Conservation (phyloP, 2,113 vertebrate genomes). For the Nibea coibor region DNA sequence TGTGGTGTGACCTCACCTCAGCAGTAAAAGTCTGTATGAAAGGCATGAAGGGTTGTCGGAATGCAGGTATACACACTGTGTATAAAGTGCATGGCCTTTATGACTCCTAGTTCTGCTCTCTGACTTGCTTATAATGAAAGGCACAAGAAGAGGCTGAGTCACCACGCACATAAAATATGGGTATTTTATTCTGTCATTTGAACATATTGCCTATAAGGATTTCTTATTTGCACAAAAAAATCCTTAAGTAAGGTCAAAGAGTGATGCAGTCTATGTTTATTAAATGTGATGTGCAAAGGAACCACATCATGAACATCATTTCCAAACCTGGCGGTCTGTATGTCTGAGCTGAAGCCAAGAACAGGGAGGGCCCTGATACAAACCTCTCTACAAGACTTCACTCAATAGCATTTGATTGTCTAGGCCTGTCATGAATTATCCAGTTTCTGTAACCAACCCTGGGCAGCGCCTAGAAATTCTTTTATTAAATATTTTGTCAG, state of each 20-base stretch:
- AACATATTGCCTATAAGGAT: background rate
- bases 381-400: too few species aligned
- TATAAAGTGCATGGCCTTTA: background rate
- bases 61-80: background rate
- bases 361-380: background rate
- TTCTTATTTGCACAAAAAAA: background rate
- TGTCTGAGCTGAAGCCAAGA: too few species aligned
- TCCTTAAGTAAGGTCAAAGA: background rate
- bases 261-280: too few species aligned
- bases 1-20: slow-evolving; percentile 10
- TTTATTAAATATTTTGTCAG: background rate
- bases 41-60: too few species aligned
- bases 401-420: background rate
- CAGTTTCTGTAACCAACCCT: background rate
- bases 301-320: background rate
- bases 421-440: background rate
- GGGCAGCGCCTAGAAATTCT: background rate
- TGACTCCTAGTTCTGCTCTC: background rate
- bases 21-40: slow-evolving; percentile 11
- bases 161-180: background rate
- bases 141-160: background rate
- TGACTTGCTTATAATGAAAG: background rate
- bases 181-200: background rate
- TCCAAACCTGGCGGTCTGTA: background rate
- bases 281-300: too few species aligned